Conservation (phyloP, 2,888 invertebrate genomes). For the Limenitis camilla region DNA sequence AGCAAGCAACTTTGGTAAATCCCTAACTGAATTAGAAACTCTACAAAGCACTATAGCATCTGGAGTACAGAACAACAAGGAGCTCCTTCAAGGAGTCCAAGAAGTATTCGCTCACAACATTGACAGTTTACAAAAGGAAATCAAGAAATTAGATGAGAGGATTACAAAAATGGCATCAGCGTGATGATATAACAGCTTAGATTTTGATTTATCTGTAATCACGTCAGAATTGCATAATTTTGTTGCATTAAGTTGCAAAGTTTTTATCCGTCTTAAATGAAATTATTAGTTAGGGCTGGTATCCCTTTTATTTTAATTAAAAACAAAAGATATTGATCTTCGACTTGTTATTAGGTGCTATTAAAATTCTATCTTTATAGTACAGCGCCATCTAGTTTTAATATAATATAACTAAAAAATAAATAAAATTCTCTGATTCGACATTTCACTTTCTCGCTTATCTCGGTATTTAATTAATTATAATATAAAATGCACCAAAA, state of each 20-base stretch:
- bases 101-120: constrained; percentile 87
- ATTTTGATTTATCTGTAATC: background rate
- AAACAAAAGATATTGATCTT: no score
- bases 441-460: no score
- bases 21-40: constrained; percentile 85
- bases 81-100: constrained; percentile 84
- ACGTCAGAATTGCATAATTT: background rate
- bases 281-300: background rate
- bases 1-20: constrained; percentile 92
- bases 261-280: background rate
- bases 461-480: no score
- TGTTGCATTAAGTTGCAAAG: background rate
- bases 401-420: no score
- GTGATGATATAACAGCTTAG: constrained; percentile 34
- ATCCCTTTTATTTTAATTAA: background rate
- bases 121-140: constrained; percentile 84
- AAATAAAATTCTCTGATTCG: no score
- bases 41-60: constrained; percentile 82
- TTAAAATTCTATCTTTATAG: no score
- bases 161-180: constrained; percentile 75
- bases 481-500: no score
- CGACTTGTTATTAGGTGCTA: no score
- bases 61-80: constrained; percentile 85
- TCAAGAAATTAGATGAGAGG: constrained; percentile 82
- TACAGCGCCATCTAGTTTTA: no score